Evolutionary conservation across 2,888 invertebrate genomes (phyloP), one percentile per base, ranked within the genome.

Genomic region (Metopia argyrocephala): DNA sequence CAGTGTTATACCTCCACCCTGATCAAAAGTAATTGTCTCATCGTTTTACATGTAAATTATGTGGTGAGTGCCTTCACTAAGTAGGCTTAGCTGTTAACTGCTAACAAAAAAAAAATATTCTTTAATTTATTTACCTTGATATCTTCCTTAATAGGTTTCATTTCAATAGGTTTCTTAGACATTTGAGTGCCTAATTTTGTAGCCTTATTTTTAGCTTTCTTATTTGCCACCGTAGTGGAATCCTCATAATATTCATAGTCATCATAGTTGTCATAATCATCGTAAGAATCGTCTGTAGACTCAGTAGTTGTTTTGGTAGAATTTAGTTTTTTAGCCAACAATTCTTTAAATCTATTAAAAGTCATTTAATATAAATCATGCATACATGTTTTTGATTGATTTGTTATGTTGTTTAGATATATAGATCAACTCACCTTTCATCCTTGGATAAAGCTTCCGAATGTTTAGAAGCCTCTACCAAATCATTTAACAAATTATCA

Each of bases 401-500:
- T n/a, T n/a, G n/a, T n/a, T n/a, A n/a, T n/a, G n/a, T n/a, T n/a
- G n/a, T n/a, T n/a, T n/a, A n/a, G n/a, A n/a, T n/a, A n/a, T n/a
- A n/a, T n/a, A n/a, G n/a, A n/a, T n/a, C n/a, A 50, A 57, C 21
- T 69, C 54, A 56, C n/a, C 7, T 27, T 57, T 54, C 85, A 84
- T 88, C 87, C 70, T 86, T 85, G 46, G 87, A 85, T 70, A 87
- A 70, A 20, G 85, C 86, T 56, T 82, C 78, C 4, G 83, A 89
- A 48, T 89, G 87, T 79, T 89, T 89, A 25, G 89, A 85, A n/a
- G 89, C 90, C 83, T 89, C 89, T n/a, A 88, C 73, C 46, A 89
- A 84, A 76, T 88, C 88, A 59, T 85, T 84, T 3, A 85, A 70
- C 1, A 85, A 84, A 74, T 87, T 88, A 79, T 86, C 87, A 56